phyloP scores from a whole-genome alignment of 2,797 vertebrate genomes.

The Hippocampus kuda region DNA sequence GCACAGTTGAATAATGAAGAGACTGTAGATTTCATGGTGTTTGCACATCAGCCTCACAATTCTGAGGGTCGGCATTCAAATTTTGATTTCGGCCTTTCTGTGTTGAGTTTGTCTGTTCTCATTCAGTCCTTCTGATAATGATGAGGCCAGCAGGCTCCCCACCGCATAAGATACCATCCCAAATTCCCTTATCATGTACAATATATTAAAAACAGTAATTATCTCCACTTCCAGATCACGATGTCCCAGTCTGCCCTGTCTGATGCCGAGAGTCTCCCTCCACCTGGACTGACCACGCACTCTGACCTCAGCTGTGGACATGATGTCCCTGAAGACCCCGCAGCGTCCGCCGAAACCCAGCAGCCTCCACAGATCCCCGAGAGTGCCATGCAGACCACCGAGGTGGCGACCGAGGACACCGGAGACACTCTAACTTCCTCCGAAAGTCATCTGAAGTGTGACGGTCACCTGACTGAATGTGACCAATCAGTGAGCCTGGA shows the following conservation, averaged over 20 bases:
- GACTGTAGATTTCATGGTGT: too few relatives aligned
- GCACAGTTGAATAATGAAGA: too few relatives aligned
- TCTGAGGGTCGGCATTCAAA: too few relatives aligned
- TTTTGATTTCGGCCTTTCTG: too few relatives aligned
- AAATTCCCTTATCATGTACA: too few relatives aligned
- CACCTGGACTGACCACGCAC: conserved; percentile 2
- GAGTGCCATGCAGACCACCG: conserved; percentile 12
- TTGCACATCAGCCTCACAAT: too few relatives aligned
- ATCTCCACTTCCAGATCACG: conserved; percentile 43
- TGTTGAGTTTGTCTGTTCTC: too few relatives aligned
- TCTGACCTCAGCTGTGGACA: conserved; percentile 20
- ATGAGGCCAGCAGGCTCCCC: too few relatives aligned
- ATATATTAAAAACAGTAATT: not conserved
- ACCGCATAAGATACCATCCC: too few relatives aligned
- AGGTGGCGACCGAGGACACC: conserved; percentile 13
- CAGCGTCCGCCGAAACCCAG: conserved; percentile 13
- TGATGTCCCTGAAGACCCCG: conserved; percentile 16
- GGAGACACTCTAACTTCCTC: not conserved
- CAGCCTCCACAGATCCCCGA: conserved; percentile 2
- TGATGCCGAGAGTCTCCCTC: conserved; percentile 17
- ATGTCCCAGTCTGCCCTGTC: conserved; percentile 57
- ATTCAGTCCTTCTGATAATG: too few relatives aligned
- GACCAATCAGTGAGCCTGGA: conserved; percentile 84
- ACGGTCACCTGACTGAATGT: conserved; percentile 61
- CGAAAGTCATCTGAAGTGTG: conserved; percentile 25